Evolutionary conservation across 2,888 invertebrate genomes (phyloP).

Genomic region (Andrena hattorfiana): DNA sequence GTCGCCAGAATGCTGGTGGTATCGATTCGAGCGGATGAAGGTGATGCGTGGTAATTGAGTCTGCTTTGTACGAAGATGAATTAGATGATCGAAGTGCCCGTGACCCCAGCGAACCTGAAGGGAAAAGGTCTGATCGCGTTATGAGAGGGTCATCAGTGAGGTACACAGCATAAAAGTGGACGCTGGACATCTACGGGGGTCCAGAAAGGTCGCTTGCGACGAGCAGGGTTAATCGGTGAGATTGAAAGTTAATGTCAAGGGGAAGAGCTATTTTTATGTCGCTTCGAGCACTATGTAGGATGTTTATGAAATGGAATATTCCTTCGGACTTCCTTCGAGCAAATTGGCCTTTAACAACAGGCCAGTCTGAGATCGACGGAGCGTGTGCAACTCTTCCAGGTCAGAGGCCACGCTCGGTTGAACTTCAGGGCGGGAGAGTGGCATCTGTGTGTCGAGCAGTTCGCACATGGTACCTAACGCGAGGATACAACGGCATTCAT

Average conservation of each 20-base stretch:
- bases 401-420: conserved; percentile 63
- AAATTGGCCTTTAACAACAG: conserved; percentile 59
- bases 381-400: conserved; percentile 65
- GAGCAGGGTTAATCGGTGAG: background rate
- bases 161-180: conserved; percentile 30
- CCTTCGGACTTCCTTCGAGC: conserved; percentile 38
- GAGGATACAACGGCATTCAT: background rate
- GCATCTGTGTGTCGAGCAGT: conserved; percentile 6
- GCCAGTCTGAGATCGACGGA: conserved; percentile 39
- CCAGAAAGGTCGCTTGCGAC: conserved; percentile 18
- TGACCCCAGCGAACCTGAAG: conserved; percentile 36
- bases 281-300: background rate
- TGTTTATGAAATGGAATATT: conserved; percentile 18
- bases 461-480: background rate
- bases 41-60: conserved; percentile 24
- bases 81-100: conserved; percentile 20
- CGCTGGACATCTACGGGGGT: background rate
- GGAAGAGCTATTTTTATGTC: background rate
- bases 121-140: conserved; percentile 40
- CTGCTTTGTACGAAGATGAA: background rate
- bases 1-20: background rate
- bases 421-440: conserved; percentile 32
- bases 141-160: conserved; percentile 27
- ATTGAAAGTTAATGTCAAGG: background rate
- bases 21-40: conserved; percentile 43